These are phyloP conservation scores for Palythoa heliodiscus DNA, from an alignment of 92 coral and sea anemone species.

Conservation along the genomic window DNA sequence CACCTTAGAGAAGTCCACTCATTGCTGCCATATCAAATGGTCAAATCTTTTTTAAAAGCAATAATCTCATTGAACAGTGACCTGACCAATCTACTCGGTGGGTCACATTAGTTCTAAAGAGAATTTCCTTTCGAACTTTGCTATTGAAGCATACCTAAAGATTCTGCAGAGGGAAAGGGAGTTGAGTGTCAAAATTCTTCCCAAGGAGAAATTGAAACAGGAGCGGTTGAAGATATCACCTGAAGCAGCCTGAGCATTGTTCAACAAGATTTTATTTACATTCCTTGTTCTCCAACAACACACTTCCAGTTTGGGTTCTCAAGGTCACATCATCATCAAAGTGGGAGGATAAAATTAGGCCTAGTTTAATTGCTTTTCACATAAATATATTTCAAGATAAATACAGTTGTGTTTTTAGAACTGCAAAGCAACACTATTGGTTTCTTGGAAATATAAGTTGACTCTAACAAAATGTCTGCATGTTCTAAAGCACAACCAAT, in stretches of 20 bases:
- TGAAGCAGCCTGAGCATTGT: not conserved
- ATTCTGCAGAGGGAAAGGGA: constrained; percentile 18
- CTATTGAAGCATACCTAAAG: constrained; percentile 26
- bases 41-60: not conserved
- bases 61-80: constrained; percentile 1
- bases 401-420: too few species aligned
- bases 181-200: constrained; percentile 16
- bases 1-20: not conserved
- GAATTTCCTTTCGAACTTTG: constrained; percentile 38
- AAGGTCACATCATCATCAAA: too few species aligned
- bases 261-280: constrained; percentile 30
- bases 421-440: too few species aligned
- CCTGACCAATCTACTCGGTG: not conserved
- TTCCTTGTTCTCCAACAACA: not conserved
- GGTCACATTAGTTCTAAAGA: not conserved
- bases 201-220: constrained; percentile 23
- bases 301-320: too few species aligned
- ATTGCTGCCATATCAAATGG: not conserved
- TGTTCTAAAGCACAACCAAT: too few species aligned
- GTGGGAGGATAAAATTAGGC: too few species aligned
- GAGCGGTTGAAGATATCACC: constrained; percentile 10
- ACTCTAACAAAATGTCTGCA: too few species aligned
- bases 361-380: too few species aligned
- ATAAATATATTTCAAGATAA: too few species aligned
- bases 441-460: too few species aligned